A percentile compares a stretch with the other conserved stretches of the same genome.
These are phyloP conservation scores for Callinectes sapidus DNA, from an alignment of 2,888 invertebrate species.

Conservation along the genomic window DNA sequence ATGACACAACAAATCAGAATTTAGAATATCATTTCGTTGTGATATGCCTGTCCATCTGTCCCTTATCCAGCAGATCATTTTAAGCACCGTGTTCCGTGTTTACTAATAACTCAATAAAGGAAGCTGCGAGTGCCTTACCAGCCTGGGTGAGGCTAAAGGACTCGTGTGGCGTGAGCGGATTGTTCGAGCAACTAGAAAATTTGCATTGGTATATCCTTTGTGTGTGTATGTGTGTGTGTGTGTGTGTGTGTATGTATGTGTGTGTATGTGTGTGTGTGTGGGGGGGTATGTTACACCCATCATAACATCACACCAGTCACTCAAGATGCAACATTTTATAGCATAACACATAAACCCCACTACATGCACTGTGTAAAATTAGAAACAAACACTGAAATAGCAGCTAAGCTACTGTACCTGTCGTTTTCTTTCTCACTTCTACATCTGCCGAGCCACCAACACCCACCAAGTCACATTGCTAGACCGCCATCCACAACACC, in stretches of 20 bases:
- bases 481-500: constrained; percentile 1
- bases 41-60: not conserved
- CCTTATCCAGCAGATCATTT: not conserved
- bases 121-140: not conserved
- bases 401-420: not conserved
- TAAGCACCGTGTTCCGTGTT: not conserved
- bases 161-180: not conserved
- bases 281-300: not conserved
- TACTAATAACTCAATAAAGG: not conserved
- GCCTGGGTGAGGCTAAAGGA: not conserved
- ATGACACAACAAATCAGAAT: not conserved
- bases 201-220: not conserved
- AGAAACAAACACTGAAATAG: not conserved
- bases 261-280: not conserved
- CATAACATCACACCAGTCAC: not conserved
- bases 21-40: not conserved
- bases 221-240: not conserved
- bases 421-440: not conserved
- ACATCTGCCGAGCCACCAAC: not conserved
- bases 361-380: not conserved
- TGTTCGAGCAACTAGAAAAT: no score
- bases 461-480: not conserved
- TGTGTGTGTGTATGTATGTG: constrained; percentile 6
- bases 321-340: not conserved
- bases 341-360: not conserved